Conservation (phyloP, 1,140 invertebrate species). For the Chelonus insularis region DNA sequence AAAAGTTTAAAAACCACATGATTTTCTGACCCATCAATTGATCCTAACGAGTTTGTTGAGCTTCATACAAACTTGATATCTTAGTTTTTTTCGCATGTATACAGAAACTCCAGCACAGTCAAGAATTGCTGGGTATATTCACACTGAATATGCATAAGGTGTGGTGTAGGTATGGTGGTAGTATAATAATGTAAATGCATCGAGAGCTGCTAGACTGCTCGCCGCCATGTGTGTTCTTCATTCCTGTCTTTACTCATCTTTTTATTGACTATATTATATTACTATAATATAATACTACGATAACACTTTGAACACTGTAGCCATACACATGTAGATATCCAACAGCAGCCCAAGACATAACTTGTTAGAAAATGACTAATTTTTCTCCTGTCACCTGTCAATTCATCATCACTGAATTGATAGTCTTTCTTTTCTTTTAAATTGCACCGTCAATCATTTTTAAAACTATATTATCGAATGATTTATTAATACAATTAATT, state of each 20-base stretch:
- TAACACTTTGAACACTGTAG: too few relatives aligned
- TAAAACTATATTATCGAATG: not conserved
- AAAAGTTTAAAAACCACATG: too few relatives aligned
- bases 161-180: too few relatives aligned
- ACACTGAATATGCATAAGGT: not conserved
- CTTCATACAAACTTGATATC: too few relatives aligned
- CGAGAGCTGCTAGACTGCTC: conserved; percentile 11
- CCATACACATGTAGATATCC: too few relatives aligned
- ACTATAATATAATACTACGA: too few relatives aligned
- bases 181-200: too few relatives aligned
- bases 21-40: too few relatives aligned
- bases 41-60: too few relatives aligned
- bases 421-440: not conserved
- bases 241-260: not conserved
- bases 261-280: not conserved
- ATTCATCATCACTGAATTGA: conserved; percentile 2
- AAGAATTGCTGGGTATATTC: too few relatives aligned
- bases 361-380: conserved; percentile 1
- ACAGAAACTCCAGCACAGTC: too few relatives aligned
- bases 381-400: conserved; percentile 8
- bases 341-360: not conserved
- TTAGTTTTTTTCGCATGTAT: too few relatives aligned
- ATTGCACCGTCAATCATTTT: conserved; percentile 2
- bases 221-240: not conserved
- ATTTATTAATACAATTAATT: not conserved